These are phyloP conservation scores for Hepsetus odoe DNA, from an alignment of 2,113 vertebrate genomes.

Conservation along the genomic window DNA sequence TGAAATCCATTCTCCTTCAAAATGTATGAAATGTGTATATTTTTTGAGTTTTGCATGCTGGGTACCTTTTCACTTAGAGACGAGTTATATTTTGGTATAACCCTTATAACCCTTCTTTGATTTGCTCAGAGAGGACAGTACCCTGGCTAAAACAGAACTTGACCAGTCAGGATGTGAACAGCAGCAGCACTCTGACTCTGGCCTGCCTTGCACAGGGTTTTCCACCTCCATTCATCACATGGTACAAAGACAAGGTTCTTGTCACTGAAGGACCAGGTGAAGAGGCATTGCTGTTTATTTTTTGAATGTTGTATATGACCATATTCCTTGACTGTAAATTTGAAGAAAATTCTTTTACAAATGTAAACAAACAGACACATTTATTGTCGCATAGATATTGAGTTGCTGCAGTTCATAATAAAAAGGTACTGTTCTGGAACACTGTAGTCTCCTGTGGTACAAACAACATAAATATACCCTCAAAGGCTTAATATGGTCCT, in stretches of 20 bases:
- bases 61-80: background rate
- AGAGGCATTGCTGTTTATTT: background rate
- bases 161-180: constrained; percentile 84
- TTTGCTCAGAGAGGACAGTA: constrained; percentile 70
- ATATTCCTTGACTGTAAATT: too few species aligned
- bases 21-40: background rate
- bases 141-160: constrained; percentile 84
- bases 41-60: background rate
- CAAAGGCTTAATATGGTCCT: too few species aligned
- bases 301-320: background rate
- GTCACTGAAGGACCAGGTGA: constrained; percentile 83
- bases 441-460: too few species aligned
- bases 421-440: too few species aligned
- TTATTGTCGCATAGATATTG: too few species aligned
- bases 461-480: too few species aligned
- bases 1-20: background rate
- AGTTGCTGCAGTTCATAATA: background rate
- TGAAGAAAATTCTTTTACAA: too few species aligned
- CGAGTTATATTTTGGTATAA: background rate
- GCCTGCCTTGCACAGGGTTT: constrained; percentile 79
- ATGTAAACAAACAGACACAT: too few species aligned
- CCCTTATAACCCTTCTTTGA: background rate
- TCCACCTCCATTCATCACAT: constrained; percentile 76
- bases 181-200: constrained; percentile 84
- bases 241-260: constrained; percentile 81